Evolutionary conservation across 2,113 vertebrate genomes (phyloP).

Genomic region (Sinocyclocheilus anshuiensis): DNA sequence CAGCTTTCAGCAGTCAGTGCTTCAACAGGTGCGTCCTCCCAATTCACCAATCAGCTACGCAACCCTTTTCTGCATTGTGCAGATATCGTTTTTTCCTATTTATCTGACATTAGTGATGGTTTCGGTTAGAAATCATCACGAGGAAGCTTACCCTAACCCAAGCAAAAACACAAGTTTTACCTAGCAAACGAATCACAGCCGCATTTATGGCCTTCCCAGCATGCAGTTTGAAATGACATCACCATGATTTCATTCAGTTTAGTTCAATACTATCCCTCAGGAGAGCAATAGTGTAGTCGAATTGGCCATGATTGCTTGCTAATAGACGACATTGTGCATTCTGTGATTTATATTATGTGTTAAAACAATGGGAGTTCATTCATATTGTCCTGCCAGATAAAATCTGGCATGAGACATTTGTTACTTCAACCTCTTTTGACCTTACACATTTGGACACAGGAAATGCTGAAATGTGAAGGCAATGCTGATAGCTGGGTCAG

Average conservation of each 20-base stretch:
- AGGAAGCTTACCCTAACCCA: not conserved
- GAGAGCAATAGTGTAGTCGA: conserved; percentile 30
- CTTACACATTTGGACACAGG: conserved; percentile 18
- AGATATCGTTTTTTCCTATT: not conserved
- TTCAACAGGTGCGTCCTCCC: conserved; percentile 57
- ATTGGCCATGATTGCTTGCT: conserved; percentile 37
- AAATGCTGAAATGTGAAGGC: conserved; percentile 24
- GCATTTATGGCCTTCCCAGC: conserved; percentile 22
- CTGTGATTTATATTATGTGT: conserved; percentile 39
- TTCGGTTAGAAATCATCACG: not conserved
- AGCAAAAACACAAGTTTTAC: conserved; percentile 3
- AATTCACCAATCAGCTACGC: conserved; percentile 1
- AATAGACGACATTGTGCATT: conserved; percentile 19
- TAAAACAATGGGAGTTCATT: conserved; percentile 47
- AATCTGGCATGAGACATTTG: conserved; percentile 23
- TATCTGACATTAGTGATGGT: not conserved
- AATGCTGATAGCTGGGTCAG: conserved; percentile 19
- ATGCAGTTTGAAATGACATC: conserved; percentile 27
- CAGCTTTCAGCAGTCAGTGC: conserved; percentile 34
- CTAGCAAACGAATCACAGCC: not conserved
- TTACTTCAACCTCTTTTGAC: conserved; percentile 33
- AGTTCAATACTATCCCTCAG: conserved; percentile 36
- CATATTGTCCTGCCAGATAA: conserved; percentile 30
- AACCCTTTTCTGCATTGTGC: not conserved
- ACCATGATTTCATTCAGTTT: conserved; percentile 42